Base-by-base conservation (phyloP, 2,797 vertebrate species). In the Gambusia yucatana region DNA sequence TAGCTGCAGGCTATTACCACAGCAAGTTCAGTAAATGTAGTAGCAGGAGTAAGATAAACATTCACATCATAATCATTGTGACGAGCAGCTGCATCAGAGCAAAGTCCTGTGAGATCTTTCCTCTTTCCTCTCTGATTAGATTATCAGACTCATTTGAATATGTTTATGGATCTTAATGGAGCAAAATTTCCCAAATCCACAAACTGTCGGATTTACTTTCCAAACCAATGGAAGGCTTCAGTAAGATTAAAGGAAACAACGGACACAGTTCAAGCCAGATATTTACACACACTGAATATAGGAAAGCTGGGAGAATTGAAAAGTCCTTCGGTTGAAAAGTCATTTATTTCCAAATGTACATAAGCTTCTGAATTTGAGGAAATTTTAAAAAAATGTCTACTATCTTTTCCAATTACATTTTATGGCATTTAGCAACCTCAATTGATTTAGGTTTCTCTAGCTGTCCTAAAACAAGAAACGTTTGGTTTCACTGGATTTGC, bases 61-160 rank as follows among this genome's bases (percentile, higher is more conserved):
- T 84, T 87, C 82, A 79, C 82, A 86, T 91, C 88, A 75, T 76
- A 78, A 84, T 91, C 77, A 76, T 75, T 73, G 63, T 87, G 86
- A 90, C 84, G 77, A 91, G 77, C 70, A 4, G 83, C 50, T 65
- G 73, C 87, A 87, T 33, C 71, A 63, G 28, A 78, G 80, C 80
- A 81, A 69, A 87, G 70, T 33, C 70, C 87, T 81, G 57, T 52
- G 48, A 82, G 80, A 80, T 80, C 72, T 82, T 50, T 75, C 75
- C 73, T 80, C 72, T 82, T 50, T 75, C 75, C 73, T 81, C 80
- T 65, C 50, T 75, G 61, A 44, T 80, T 76, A 84, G 72, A 84
- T 83, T 85, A 82, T 75, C 48, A 73, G 75, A 46, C 73, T 70
- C 50, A 50, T 79, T 88, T 82, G 73, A 72, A 36, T 73, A 83